Conservation (phyloP, 2,797 vertebrate species). For the Chelmon rostratus region DNA sequence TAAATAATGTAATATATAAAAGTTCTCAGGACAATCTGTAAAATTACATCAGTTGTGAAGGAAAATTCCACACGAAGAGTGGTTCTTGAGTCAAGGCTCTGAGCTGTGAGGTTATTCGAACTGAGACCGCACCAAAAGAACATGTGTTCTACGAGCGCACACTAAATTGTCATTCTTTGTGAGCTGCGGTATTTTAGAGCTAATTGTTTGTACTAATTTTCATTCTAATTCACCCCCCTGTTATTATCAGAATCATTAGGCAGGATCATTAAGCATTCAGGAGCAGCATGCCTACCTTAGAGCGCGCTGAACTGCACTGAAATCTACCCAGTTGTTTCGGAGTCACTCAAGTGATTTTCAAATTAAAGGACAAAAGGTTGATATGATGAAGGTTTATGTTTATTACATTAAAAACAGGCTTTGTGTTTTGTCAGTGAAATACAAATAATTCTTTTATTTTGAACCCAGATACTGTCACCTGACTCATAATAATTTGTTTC, state of each 20-base stretch:
- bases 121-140: background rate
- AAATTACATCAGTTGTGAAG: background rate
- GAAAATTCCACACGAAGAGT: background rate
- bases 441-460: background rate
- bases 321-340: conserved; percentile 15
- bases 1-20: too few species aligned
- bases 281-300: conserved; percentile 41
- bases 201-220: conserved; percentile 65
- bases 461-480: background rate
- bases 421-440: conserved; percentile 1
- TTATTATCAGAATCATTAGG: conserved; percentile 65
- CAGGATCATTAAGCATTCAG: conserved; percentile 58
- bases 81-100: background rate
- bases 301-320: conserved; percentile 28
- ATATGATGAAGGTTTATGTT: conserved; percentile 4
- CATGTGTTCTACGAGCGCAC: background rate
- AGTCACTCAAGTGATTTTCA: conserved; percentile 38
- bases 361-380: conserved; percentile 39
- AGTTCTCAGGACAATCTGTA: conserved; percentile 1
- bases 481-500: background rate
- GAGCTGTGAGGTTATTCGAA: background rate
- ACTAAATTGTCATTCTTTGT: conserved; percentile 30
- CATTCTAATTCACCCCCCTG: conserved; percentile 54
- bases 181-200: conserved; percentile 44
- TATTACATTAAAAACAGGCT: conserved; percentile 3